A percentile compares a stretch with the other conserved stretches of the same genome.
Conservation (phyloP, 2,888 invertebrate species). For the Drosophila phalerata region DNA sequence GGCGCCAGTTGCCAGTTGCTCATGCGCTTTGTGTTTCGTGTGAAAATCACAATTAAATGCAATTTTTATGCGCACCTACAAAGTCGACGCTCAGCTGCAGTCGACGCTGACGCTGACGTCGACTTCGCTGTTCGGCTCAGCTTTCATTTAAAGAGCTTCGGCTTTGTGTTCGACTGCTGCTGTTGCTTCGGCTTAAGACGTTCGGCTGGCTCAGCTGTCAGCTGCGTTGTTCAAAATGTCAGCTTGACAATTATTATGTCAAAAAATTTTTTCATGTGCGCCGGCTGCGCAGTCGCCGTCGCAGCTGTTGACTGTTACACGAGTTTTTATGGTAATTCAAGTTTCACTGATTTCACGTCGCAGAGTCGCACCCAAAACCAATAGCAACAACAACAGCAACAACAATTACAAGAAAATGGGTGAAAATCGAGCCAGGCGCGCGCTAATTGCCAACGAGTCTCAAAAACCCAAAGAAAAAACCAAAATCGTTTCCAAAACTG, state of each 20-base stretch:
- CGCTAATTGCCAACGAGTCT: slow-evolving; percentile 63
- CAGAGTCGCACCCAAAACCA: slow-evolving; percentile 70
- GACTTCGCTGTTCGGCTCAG: slow-evolving; percentile 46
- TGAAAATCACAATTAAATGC: slow-evolving; percentile 84
- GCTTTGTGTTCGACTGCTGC: slow-evolving; percentile 4
- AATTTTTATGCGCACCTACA: slow-evolving; percentile 80
- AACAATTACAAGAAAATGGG: slow-evolving; percentile 44
- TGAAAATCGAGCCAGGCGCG: slow-evolving; percentile 65
- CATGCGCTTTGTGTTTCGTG: slow-evolving; percentile 81
- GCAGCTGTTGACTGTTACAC: slow-evolving; percentile 80
- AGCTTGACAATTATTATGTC: slow-evolving; percentile 84
- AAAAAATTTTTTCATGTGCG: slow-evolving; percentile 70
- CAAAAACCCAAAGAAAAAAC: neutral
- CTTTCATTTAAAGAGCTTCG: slow-evolving; percentile 63
- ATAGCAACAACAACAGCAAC: slow-evolving; percentile 21
- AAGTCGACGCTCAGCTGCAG: slow-evolving; percentile 43
- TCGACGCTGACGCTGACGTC: neutral
- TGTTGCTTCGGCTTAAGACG: slow-evolving; percentile 6
- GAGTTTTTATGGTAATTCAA: slow-evolving; percentile 81
- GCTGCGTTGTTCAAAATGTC: slow-evolving; percentile 83
- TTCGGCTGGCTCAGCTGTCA: slow-evolving; percentile 72
- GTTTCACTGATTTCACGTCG: slow-evolving; percentile 77
- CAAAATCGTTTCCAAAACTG: slow-evolving; percentile 17
- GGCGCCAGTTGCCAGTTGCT: slow-evolving; percentile 74
- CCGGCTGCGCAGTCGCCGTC: slow-evolving; percentile 62